Base-by-base conservation (phyloP, 2,113 vertebrate species). In the Podiceps cristatus region DNA sequence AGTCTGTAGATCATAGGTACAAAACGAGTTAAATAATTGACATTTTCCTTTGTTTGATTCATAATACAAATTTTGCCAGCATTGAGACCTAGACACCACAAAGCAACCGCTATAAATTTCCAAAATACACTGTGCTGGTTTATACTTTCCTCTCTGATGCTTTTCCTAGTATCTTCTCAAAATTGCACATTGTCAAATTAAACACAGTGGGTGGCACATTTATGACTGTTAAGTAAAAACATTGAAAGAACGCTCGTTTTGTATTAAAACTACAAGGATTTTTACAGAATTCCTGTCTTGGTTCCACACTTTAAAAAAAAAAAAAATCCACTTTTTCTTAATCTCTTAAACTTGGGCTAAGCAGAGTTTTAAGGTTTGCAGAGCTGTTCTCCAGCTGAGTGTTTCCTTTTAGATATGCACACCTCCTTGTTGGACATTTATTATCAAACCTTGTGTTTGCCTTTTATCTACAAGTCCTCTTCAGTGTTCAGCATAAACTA, bases 401-500 rank as follows among this genome's bases (percentile, higher is more conserved):
- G 93, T 95, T 97, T 96, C 96, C 97, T 98, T 98, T 98, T 95
- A 98, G 97, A 98, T 98, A 98, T 98, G 97, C 98, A 98, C 97
- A 98, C 97, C 97, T 97, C 98, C 98, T 97, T 99, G 99, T 99
- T 99, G 99, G 99, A 99, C 99, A 99, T 99, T 99, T 98, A 99
- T 99, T 99, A 99, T 99, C 99, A 99, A 99, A 98, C 99, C 98
- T 99, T 98, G 98, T 98, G 98, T 99, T 99, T 98, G 97, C 98
- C 99, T 99, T 99, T 99, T 99, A 99, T 99, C 99, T 99, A 98
- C 98, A 98, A 98, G 98, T 98, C 97, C 98, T 98, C 98, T 98
- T 98, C 98, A 98, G 99, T 99, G 99, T 99, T 99, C 99, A 98
- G 98, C 99, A 98, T 99, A 99, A 99, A 99, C 99, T 99, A 99